phyloP scores from a whole-genome alignment of 2,113 vertebrate species.

The Pseudopipra pipra region DNA sequence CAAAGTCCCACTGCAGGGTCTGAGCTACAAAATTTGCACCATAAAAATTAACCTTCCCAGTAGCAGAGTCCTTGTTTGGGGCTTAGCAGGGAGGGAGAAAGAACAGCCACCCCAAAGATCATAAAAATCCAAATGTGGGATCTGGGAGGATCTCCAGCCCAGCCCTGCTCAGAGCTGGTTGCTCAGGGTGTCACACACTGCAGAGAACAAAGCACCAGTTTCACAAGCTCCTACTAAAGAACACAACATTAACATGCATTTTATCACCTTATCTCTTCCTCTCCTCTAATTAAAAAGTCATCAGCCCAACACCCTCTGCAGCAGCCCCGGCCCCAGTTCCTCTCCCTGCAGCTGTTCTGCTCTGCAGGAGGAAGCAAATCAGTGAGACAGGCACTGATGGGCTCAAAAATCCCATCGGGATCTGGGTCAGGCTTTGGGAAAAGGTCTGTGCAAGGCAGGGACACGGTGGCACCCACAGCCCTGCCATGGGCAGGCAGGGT shows the following conservation, averaged over 20 bases:
- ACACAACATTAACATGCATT: neutral
- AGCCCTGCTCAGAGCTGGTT: neutral
- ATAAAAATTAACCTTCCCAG: neutral
- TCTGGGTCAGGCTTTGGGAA: neutral
- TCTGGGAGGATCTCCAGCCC: neutral
- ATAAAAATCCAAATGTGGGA: neutral
- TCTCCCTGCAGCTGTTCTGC: neutral
- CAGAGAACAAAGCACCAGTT: neutral
- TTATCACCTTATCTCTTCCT: neutral
- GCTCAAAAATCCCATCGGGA: neutral
- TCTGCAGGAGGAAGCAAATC: neutral
- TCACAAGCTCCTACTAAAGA: neutral
- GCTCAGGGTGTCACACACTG: neutral
- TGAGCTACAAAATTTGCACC: neutral
- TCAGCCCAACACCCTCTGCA: neutral
- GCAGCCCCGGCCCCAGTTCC: neutral
- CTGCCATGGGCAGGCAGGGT: neutral
- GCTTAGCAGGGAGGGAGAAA: neutral
- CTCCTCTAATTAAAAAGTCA: neutral
- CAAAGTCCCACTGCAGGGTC: fast-evolving
- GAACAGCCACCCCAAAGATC: neutral
- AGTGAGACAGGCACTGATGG: neutral
- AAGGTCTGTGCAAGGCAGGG: neutral
- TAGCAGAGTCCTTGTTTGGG: neutral
- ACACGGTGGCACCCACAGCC: neutral